Evolutionary conservation across 2,888 invertebrate species (phyloP).

Genomic region (Cerastoderma edule): DNA sequence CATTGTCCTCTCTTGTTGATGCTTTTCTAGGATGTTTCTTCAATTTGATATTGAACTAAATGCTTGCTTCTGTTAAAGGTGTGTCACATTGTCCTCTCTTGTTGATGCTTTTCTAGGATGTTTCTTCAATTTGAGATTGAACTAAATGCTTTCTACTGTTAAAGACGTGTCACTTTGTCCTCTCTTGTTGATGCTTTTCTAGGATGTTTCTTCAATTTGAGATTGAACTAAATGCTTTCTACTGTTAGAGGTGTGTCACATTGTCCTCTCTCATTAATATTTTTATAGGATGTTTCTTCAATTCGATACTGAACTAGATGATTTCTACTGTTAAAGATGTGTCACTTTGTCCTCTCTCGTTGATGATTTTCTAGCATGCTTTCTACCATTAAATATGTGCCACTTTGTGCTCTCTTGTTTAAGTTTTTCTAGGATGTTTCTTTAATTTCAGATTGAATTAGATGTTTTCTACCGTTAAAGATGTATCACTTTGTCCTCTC

Average conservation of each 20-base stretch:
- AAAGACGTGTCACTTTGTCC: constrained; percentile 35
- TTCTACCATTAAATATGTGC: constrained; percentile 17
- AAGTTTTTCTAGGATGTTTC: too few species aligned
- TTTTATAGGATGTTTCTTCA: not conserved
- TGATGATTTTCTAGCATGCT: not conserved
- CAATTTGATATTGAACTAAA: too few species aligned
- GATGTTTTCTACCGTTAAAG: too few species aligned
- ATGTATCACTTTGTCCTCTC: too few species aligned
- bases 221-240: too few species aligned
- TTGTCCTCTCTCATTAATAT: not conserved
- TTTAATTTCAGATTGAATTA: too few species aligned
- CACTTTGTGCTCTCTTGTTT: not conserved
- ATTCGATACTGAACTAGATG: not conserved
- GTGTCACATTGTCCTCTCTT: not conserved
- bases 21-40: not conserved
- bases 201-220: constrained; percentile 35
- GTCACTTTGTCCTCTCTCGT: constrained; percentile 39
- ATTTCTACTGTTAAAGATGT: constrained; percentile 14
- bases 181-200: constrained; percentile 31
- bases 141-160: not conserved
- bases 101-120: not conserved
- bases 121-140: not conserved
- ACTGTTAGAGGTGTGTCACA: not conserved
- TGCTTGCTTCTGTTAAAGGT: not conserved
- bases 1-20: not conserved